Evolutionary conservation across 2,888 invertebrate species (phyloP).

Genomic region (Rhingia campestris): DNA sequence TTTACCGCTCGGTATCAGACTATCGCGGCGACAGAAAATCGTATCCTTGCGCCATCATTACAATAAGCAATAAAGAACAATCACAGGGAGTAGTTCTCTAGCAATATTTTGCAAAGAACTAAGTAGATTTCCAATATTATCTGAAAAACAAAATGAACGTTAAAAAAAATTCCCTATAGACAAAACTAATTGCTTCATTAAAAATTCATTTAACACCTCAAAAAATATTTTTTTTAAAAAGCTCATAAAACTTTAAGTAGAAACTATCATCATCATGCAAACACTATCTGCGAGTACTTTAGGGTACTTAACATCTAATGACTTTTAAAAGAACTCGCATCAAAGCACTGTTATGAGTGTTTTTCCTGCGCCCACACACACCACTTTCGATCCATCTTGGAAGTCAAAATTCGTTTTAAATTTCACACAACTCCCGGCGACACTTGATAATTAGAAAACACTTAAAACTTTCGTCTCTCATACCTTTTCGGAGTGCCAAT

Average conservation of each 20-base stretch:
- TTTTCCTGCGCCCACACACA: background rate
- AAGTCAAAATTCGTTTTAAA: slow-evolving; percentile 4
- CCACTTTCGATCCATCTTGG: background rate
- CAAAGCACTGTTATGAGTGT: background rate
- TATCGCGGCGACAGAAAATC: too few species aligned
- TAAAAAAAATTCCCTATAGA: too few species aligned
- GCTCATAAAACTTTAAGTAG: slow-evolving; percentile 15
- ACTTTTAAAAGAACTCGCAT: slow-evolving; percentile 29
- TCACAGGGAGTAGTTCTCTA: too few species aligned
- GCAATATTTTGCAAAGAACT: too few species aligned
- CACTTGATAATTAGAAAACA: slow-evolving; percentile 31
- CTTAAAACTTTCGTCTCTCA: slow-evolving; percentile 10
- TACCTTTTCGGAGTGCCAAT: slow-evolving; percentile 4
- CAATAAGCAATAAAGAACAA: too few species aligned
- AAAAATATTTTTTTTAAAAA: background rate
- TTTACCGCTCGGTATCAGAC: too few species aligned
- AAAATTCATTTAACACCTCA: slow-evolving; percentile 26
- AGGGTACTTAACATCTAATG: slow-evolving; percentile 15
- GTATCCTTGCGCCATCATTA: too few species aligned
- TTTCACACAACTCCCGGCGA: slow-evolving; percentile 4
- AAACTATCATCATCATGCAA: slow-evolving; percentile 19
- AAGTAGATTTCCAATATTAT: too few species aligned
- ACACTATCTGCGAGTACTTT: background rate
- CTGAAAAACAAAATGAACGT: too few species aligned
- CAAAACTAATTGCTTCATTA: slow-evolving; percentile 5